A percentile compares a stretch with the other conserved stretches of the same genome.
Conservation (phyloP, 2,797 vertebrate species). For the Scleropages formosus region DNA sequence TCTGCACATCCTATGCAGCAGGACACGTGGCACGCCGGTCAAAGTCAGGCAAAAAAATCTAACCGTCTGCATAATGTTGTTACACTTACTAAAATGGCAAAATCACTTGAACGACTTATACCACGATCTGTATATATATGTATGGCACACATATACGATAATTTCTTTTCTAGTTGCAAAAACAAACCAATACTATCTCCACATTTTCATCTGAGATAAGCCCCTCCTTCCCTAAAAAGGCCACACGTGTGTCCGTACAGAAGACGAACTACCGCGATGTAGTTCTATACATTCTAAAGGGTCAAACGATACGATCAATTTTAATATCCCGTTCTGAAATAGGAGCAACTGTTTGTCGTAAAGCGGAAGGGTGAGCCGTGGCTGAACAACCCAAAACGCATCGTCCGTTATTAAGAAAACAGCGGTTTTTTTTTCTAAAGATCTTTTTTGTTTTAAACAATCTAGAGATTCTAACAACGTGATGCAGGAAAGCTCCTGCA, state of each 20-base stretch:
- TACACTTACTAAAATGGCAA: slow-evolving; percentile 5
- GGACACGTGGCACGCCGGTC: slow-evolving; percentile 12
- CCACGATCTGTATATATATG: no score
- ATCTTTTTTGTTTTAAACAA: no score
- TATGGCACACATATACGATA: no score
- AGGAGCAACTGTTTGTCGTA: not conserved
- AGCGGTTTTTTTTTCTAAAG: no score
- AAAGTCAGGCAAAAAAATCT: slow-evolving; percentile 10
- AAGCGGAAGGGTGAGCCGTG: slow-evolving; percentile 13
- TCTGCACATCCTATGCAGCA: slow-evolving; percentile 6
- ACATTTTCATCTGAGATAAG: not conserved
- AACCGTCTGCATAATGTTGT: not conserved
- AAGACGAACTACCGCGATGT: not conserved
- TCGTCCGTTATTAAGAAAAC: not conserved
- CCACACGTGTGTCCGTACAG: not conserved
- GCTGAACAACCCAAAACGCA: not conserved
- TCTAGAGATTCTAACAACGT: no score
- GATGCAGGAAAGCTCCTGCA: not conserved
- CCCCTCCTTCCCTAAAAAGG: not conserved
- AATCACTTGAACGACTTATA: no score
- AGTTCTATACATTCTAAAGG: not conserved
- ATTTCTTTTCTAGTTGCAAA: not conserved
- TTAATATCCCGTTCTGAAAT: not conserved
- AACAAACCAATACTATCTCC: not conserved
- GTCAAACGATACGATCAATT: slow-evolving; percentile 5